Conservation (phyloP, 2,797 vertebrate species). For the Selene dorsalis region DNA sequence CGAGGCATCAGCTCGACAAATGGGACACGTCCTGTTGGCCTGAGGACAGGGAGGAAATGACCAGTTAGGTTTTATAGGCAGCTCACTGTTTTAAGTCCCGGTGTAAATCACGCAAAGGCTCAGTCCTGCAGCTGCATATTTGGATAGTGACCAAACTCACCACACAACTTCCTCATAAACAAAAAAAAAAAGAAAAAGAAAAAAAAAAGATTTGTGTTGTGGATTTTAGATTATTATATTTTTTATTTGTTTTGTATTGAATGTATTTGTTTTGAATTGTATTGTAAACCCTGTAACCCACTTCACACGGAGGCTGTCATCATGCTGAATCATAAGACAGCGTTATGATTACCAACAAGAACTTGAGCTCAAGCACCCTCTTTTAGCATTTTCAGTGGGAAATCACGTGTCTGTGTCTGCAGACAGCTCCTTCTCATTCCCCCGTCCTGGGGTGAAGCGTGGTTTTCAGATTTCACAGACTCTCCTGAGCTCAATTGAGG, state of each 20-base stretch:
- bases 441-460: constrained; percentile 5
- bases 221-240: neutral
- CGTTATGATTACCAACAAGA: constrained; percentile 28
- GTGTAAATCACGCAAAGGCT: neutral
- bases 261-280: constrained; percentile 31
- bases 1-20: constrained; percentile 97
- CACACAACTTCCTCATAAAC: neutral
- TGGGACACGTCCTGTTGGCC: constrained; percentile 98
- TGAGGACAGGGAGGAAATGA: constrained; percentile 69
- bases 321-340: constrained; percentile 41
- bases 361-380: neutral
- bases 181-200: too few relatives aligned
- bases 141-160: constrained; percentile 9
- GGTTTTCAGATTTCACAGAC: constrained; percentile 17
- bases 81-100: neutral
- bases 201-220: neutral
- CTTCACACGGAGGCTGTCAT: constrained; percentile 11
- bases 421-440: constrained; percentile 13
- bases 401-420: neutral
- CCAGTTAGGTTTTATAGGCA: constrained; percentile 3
- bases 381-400: constrained; percentile 22
- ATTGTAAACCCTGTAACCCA: constrained; percentile 3
- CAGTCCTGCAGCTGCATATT: neutral
- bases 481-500: constrained; percentile 17
- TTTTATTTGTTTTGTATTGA: constrained; percentile 26